Evolutionary conservation across 2,797 vertebrate genomes (phyloP), one percentile per base, ranked within the genome.

Genomic region (Aulostomus chinensis): DNA sequence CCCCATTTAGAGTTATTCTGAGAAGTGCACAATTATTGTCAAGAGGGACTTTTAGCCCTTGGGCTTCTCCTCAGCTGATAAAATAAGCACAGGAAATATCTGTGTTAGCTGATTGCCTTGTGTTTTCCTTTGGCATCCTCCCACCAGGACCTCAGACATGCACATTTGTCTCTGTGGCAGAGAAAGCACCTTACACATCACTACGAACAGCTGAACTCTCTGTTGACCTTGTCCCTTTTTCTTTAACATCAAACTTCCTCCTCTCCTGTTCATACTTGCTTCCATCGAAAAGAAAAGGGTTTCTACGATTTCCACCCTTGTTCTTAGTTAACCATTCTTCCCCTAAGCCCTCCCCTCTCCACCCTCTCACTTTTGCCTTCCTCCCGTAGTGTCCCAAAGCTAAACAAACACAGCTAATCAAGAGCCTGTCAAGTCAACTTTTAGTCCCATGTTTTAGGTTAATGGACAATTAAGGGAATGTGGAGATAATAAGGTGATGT

Each of bases 61-160:
- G 55, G 78, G 78, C 76, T 80, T 81, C 80, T 80, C 70, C 69
- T 89, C 78, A 89, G 90, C 90, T 88, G 88, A 90, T 90, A 88
- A 90, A 90, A 83, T 81, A 77, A 84, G 83, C 77, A 85, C 87
- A 90, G 90, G 89, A 92, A 92, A 92, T 89, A 86, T 89, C 78
- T 88, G 80, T 69, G 79, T 71, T 60, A 74, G 79, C 77, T 76
- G 82, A 80, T 89, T 88, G 80, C 80, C 83, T 66, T 61, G 73
- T 83, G 83, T 73, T 89, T 81, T 82, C 68, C 75, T 76, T 74
- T 41, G 11, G 14, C 56, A 25, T 73, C 54, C 59, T 86, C 80
- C 81, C 84, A 30, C 42, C 29, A 82, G 85, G 83, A 81, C 67
- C 70, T 63, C 65, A 69, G 84, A 85, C 68, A 24, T 87, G 83